Evolutionary conservation across 2,888 invertebrate genomes (phyloP).

Genomic region (Agonopterix subpropinquella): DNA sequence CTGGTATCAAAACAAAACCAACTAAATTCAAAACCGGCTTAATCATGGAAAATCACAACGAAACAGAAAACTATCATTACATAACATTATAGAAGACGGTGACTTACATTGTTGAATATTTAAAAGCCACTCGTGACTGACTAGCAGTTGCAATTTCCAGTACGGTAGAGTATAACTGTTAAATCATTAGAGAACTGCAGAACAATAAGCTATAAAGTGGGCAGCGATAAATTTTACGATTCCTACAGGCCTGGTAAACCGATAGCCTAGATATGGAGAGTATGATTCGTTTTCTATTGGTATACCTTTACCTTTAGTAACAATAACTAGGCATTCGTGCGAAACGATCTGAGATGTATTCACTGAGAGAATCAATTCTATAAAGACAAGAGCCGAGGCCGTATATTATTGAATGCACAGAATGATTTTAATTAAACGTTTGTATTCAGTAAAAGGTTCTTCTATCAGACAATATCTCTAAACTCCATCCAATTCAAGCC

Average conservation of each 20-base stretch:
- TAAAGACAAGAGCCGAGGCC: too few relatives aligned
- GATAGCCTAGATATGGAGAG: conserved; percentile 55
- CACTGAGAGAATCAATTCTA: too few relatives aligned
- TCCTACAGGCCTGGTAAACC: conserved; percentile 41
- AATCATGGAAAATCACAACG: conserved; percentile 5
- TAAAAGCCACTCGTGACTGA: conserved; percentile 31
- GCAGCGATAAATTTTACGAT: conserved; percentile 60
- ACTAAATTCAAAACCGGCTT: not conserved
- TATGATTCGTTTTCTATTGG: not conserved
- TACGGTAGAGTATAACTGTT: conserved; percentile 26
- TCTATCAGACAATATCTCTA: too few relatives aligned
- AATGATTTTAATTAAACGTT: too few relatives aligned
- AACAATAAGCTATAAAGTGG: conserved; percentile 63
- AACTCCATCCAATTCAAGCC: too few relatives aligned
- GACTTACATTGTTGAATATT: conserved; percentile 16
- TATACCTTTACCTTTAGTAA: not conserved
- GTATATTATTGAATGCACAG: too few relatives aligned
- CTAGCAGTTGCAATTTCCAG: conserved; percentile 12
- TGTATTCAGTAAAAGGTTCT: too few relatives aligned
- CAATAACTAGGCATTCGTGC: too few relatives aligned
- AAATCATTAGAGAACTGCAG: conserved; percentile 30
- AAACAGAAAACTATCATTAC: conserved; percentile 6
- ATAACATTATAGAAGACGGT: conserved; percentile 14
- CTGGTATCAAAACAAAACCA: too few relatives aligned
- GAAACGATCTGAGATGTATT: too few relatives aligned